phyloP scores from a whole-genome alignment of 2,888 invertebrate species.

The Epinotia nisella region DNA sequence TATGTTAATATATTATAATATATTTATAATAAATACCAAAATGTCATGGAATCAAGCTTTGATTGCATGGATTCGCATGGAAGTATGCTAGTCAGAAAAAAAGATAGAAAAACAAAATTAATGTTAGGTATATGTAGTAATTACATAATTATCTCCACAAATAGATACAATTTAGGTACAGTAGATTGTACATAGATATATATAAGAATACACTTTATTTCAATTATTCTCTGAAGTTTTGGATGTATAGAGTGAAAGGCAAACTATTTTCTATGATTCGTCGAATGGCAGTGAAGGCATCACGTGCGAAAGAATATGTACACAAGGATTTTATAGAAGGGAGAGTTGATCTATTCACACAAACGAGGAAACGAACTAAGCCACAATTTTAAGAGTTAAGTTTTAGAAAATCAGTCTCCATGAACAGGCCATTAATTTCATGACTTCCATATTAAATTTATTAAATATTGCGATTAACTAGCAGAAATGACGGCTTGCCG shows the following conservation, averaged over 20 bases:
- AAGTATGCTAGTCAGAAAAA: background rate
- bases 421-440: constrained; percentile 80
- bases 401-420: constrained; percentile 84
- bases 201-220: constrained; percentile 30
- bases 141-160: background rate
- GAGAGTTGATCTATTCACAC: constrained; percentile 46
- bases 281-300: constrained; percentile 39
- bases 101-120: constrained; percentile 47
- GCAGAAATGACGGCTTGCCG: constrained; percentile 7
- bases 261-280: constrained; percentile 23
- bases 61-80: background rate
- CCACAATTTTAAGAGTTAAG: constrained; percentile 69
- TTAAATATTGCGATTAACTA: constrained; percentile 37
- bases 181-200: constrained; percentile 25
- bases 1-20: no score
- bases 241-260: constrained; percentile 34
- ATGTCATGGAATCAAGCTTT: background rate
- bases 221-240: constrained; percentile 26
- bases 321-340: constrained; percentile 31
- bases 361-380: constrained; percentile 60
- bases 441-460: constrained; percentile 52
- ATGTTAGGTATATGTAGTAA: background rate
- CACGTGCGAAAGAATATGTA: constrained; percentile 36
- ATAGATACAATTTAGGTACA: constrained; percentile 13
- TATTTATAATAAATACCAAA: background rate